These are phyloP conservation scores for Eupithecia tripunctaria DNA, from an alignment of 2,888 invertebrate species.

Conservation along the genomic window DNA sequence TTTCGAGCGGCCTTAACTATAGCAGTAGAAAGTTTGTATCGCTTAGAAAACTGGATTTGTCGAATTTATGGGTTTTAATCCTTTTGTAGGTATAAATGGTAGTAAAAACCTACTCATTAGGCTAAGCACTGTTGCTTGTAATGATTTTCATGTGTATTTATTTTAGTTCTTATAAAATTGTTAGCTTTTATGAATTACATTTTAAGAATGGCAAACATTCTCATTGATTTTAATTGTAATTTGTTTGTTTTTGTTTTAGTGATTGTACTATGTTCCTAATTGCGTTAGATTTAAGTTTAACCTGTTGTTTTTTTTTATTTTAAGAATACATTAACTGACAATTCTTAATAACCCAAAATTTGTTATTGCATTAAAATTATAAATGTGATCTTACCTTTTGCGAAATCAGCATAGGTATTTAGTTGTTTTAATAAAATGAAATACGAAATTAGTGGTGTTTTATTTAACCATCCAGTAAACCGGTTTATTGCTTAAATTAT, in stretches of 20 bases:
- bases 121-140: neutral
- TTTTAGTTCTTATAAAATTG: neutral
- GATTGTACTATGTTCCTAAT: conserved; percentile 24
- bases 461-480: neutral
- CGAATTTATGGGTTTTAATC: conserved; percentile 18
- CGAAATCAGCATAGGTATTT: neutral
- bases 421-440: conserved; percentile 3
- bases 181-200: neutral
- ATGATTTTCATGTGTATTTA: neutral
- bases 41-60: conserved; percentile 20
- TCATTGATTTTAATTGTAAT: neutral
- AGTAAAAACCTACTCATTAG: neutral
- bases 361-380: neutral
- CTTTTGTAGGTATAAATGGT: neutral
- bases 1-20: conserved; percentile 32
- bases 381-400: neutral
- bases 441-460: neutral
- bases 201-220: neutral
- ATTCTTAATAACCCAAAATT: neutral
- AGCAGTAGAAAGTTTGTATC: conserved; percentile 21
- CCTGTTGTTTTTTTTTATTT: conserved; percentile 15
- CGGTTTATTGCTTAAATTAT: too few relatives aligned
- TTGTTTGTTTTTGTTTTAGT: conserved; percentile 2
- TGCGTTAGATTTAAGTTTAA: conserved; percentile 21
- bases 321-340: neutral